Evolutionary conservation across 2,888 invertebrate genomes (phyloP).

Genomic region (Ctenicera cuprea): DNA sequence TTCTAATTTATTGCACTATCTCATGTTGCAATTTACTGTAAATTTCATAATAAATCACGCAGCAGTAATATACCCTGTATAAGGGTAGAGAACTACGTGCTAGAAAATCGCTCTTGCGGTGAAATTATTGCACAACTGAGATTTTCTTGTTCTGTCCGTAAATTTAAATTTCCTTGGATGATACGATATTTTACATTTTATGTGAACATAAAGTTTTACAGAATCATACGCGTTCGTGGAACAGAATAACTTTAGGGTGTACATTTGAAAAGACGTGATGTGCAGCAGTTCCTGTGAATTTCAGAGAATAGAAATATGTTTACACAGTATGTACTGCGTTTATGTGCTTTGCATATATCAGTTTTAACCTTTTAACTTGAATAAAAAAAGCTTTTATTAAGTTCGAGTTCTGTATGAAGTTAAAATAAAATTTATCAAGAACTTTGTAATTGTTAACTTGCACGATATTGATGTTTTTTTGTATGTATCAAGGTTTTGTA

Average conservation of each 20-base stretch:
- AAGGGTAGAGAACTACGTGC: neutral
- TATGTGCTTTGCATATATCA: too few relatives aligned
- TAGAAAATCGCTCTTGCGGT: neutral
- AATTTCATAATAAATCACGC: slow-evolving; percentile 1
- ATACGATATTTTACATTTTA: neutral
- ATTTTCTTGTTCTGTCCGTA: slow-evolving; percentile 1
- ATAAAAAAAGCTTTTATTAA: too few relatives aligned
- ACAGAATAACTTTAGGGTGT: neutral
- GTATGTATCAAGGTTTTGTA: too few relatives aligned
- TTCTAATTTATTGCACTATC: neutral
- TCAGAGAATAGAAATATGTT: neutral
- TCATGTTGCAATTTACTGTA: neutral
- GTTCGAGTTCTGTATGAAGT: too few relatives aligned
- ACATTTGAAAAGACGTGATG: neutral
- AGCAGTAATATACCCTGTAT: neutral
- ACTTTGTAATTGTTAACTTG: too few relatives aligned
- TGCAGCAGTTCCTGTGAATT: neutral
- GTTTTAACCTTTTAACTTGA: too few relatives aligned
- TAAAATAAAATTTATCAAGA: too few relatives aligned
- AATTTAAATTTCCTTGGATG: slow-evolving; percentile 8
- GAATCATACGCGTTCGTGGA: neutral
- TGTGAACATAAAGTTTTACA: neutral
- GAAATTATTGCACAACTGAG: slow-evolving; percentile 4
- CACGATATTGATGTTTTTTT: too few relatives aligned
- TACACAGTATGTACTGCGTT: too few relatives aligned